These are phyloP conservation scores for Gymnocheta viridis DNA, from an alignment of 2,888 invertebrate species.

Conservation along the genomic window DNA sequence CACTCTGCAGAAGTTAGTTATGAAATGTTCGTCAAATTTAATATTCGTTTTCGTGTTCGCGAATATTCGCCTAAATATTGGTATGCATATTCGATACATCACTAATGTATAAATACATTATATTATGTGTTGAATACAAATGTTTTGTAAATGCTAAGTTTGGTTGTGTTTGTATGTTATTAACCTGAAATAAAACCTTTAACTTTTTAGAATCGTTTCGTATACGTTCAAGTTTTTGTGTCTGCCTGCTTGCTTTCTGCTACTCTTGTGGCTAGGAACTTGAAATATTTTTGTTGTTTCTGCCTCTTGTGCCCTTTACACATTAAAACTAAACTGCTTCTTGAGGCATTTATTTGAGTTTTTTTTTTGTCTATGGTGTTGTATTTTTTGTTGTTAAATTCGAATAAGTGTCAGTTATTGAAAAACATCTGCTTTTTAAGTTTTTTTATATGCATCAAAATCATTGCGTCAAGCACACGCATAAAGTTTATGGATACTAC, in stretches of 20 bases:
- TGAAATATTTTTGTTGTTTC: slow-evolving; percentile 26
- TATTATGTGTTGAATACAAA: not conserved
- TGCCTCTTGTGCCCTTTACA: slow-evolving; percentile 22
- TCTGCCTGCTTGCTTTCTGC: slow-evolving; percentile 1
- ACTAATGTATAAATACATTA: not conserved
- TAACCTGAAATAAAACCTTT: slow-evolving; percentile 59
- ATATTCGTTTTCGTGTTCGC: too few relatives aligned
- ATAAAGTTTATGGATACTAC: slow-evolving; percentile 18
- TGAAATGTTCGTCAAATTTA: too few relatives aligned
- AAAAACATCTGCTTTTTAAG: slow-evolving; percentile 59
- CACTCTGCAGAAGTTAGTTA: too few relatives aligned
- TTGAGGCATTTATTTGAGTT: slow-evolving; percentile 17
- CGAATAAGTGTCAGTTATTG: slow-evolving; percentile 42
- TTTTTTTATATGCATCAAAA: not conserved
- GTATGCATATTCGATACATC: too few relatives aligned
- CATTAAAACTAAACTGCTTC: slow-evolving; percentile 40
- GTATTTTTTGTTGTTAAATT: slow-evolving; percentile 10
- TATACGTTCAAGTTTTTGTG: slow-evolving; percentile 22
- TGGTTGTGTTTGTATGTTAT: slow-evolving; percentile 7
- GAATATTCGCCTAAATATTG: too few relatives aligned
- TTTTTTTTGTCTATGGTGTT: not conserved
- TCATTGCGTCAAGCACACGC: slow-evolving; percentile 25
- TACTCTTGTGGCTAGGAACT: slow-evolving; percentile 18
- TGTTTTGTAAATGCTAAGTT: not conserved
- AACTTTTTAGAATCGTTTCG: slow-evolving; percentile 37